Evolutionary conservation across 2,797 vertebrate genomes (phyloP), one percentile per base, ranked within the genome.

Genomic region (Amphiprion clarkii): DNA sequence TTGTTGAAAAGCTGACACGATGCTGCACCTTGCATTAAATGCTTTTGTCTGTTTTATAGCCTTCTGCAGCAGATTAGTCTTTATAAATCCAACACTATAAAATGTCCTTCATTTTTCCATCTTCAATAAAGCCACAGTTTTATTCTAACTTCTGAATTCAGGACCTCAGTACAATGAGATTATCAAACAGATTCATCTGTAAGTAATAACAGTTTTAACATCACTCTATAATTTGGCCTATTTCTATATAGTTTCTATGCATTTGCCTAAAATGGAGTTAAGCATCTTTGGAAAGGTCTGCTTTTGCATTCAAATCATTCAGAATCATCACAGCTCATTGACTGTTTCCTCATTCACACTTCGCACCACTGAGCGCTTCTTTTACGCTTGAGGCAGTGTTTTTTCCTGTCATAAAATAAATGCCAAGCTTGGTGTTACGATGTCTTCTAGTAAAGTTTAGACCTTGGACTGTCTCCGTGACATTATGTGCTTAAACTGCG

Each of bases 351-450:
- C 19, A 53, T 60, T 55, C 70, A 67, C 21, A 46, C 23, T 55
- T 31, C 23, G 19, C 23, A 61, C 17, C 29, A 14, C 3, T 6
- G 40, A 42, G 46, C 8, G 19, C 19, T 49, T 33, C 33, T 21
- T 2, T 44, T 60, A 27, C 31, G 0, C 56, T 19, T 31, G 25
- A 79, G 31, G 14, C 48, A 59, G 21, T 62, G 51, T 44, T 75
- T 71, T 31, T 64, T 10, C 33, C 33, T 42, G 6, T 48, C 60
- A 71, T 16, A 44, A 69, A 79, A 62, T 36, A 36, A 13, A 49
- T 6, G 17, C 3, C 66, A 59, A 54, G 33, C 46, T 58, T 12
- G 0, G 14, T 40, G 44, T 48, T 16, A 19, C 19, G 42, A 14
- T 58, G 29, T 51, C 31, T 56, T 51, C 36, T 53, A 29, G 17